These are phyloP conservation scores for Corapipo altera DNA, from an alignment of 2,113 vertebrate species.

Conservation along the genomic window DNA sequence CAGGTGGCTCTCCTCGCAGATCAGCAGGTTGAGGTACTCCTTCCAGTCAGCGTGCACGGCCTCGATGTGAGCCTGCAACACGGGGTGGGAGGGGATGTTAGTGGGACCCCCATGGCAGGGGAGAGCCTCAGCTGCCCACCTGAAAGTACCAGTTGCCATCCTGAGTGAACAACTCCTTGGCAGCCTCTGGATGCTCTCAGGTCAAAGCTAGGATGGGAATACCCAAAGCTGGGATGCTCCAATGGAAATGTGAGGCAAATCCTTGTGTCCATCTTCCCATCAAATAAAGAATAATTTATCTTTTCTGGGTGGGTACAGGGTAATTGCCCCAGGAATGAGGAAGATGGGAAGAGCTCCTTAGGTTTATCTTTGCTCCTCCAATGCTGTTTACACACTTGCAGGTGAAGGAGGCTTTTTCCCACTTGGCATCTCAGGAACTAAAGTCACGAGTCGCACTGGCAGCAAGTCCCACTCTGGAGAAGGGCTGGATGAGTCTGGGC, in stretches of 20 bases:
- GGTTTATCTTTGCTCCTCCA: background rate
- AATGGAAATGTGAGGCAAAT: background rate
- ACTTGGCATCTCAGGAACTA: background rate
- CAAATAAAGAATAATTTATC: background rate
- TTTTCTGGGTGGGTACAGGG: background rate
- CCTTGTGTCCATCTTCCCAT: background rate
- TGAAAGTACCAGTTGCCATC: background rate
- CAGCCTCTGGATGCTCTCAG: background rate
- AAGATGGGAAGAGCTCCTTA: background rate
- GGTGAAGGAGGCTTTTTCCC: background rate
- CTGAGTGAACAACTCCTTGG: background rate
- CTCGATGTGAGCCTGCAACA: conserved; percentile 89
- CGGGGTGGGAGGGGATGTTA: background rate
- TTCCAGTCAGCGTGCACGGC: conserved; percentile 97
- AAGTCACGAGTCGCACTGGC: background rate
- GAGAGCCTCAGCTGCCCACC: background rate
- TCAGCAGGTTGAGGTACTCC: conserved; percentile 95
- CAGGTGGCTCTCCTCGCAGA: conserved; percentile 97
- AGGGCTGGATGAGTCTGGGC: fast-evolving
- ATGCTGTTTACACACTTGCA: background rate
- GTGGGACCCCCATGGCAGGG: fast-evolving
- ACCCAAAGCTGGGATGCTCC: background rate
- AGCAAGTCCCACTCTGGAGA: background rate
- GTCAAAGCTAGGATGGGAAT: background rate
- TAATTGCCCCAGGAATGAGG: background rate